A percentile compares a stretch with the other conserved stretches of the same genome.
Conservation (phyloP, 2,888 invertebrate genomes). For the Spodoptera exigua region DNA sequence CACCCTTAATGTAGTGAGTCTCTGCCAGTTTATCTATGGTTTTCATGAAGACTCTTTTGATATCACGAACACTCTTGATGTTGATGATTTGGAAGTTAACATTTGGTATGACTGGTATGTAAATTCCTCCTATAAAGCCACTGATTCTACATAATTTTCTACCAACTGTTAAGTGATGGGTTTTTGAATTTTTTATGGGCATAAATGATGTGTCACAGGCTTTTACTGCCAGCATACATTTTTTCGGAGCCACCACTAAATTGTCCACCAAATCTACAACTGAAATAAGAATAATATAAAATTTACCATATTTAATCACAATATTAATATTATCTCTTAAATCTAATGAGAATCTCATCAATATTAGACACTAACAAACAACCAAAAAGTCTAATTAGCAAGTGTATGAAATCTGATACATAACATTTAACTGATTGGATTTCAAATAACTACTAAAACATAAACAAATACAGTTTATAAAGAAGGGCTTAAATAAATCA, state of each 20-base stretch:
- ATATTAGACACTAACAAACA: no score
- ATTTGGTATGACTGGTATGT: slow-evolving; percentile 79
- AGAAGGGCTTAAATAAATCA: no score
- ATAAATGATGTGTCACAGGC: slow-evolving; percentile 73
- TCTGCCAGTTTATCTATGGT: slow-evolving; percentile 69
- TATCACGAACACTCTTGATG: slow-evolving; percentile 64
- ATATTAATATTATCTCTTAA: no score
- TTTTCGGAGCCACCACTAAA: slow-evolving; percentile 73
- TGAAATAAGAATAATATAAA: slow-evolving; percentile 63
- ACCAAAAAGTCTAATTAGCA: no score
- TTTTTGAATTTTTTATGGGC: slow-evolving; percentile 72
- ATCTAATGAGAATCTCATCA: no score
- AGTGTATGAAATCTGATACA: no score
- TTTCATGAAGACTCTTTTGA: slow-evolving; percentile 69
- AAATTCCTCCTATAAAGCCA: slow-evolving; percentile 78
- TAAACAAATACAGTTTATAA: no score
- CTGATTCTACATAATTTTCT: slow-evolving; percentile 57
- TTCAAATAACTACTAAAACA: no score
- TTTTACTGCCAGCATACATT: slow-evolving; percentile 76
- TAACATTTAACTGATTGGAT: no score
- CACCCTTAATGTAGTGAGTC: slow-evolving; percentile 76
- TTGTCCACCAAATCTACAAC: slow-evolving; percentile 79
- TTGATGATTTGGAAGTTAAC: slow-evolving; percentile 78
- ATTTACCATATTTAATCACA: no score
- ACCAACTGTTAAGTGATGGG: slow-evolving; percentile 67